Evolutionary conservation across 2,113 vertebrate species (phyloP), one percentile per base, ranked within the genome.

Genomic region (Andinoacara biseriatus): DNA sequence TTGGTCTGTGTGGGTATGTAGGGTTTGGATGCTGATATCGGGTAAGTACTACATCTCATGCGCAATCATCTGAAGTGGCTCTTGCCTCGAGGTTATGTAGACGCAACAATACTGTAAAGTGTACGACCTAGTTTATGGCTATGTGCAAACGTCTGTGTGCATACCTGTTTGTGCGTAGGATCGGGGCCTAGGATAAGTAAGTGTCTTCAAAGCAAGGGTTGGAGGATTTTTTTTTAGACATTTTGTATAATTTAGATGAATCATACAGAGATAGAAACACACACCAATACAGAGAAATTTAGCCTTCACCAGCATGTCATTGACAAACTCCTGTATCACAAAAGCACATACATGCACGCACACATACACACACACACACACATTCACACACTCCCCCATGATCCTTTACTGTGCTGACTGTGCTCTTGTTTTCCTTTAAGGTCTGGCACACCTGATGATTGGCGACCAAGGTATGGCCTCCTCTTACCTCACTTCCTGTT

Each of bases 401-500:
- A 96, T 97, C 97, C 97, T 97, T 96, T 97, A 97, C 95, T 97
- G 97, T 99, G 97, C 98, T 99, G 98, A 99, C 97, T 99, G 95
- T 99, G 97, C 97, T 99, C 97, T 99, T 99, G 97, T 99, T 97
- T 99, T 96, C 98, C 96, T 98, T 99, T 96, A 99, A 99, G 98
- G 98, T 99, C 98, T 99, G 97, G 98, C 98, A 95, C 98, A 99
- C 97, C 97, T 99, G 98, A 99, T 99, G 98, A 98, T 98, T 98
- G 97, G 97, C 97, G 98, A 99, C 97, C 98, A 99, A 99, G 98
- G 98, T 99, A 99, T 97, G 98, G 96, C 96, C 88, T 96, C 97
- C 96, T 97, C 96, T 97, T 97, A 96, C 96, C 96, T 98, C 97
- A 97, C 96, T 97, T 96, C 96, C 92, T 93, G 93, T 93, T 91